Base-by-base conservation (phyloP, 2,113 vertebrate species). In the Cavia porcellus region DNA sequence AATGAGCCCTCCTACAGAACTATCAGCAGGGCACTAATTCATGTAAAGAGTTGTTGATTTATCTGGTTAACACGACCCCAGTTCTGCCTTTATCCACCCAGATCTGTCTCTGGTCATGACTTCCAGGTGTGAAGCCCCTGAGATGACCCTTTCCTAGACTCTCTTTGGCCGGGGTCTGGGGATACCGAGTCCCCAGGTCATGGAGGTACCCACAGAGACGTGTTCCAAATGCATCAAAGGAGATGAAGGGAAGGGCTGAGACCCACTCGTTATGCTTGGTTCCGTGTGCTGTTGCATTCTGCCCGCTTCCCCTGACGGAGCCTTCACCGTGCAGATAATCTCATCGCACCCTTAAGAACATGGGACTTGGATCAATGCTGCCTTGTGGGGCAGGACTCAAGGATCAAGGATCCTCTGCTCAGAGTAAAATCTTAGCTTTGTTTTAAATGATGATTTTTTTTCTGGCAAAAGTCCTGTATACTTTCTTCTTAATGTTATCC, bases 291-390 rank as follows among this genome's bases (percentile, higher is more conserved):
- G 7, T 79, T 84, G 81, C 52, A 45, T 68, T 57, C 61, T 61
- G 32, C 94, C 32, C 68, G 72, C 92, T 79, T 82, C 86, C 82
- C 91, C 62, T 62, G 55, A 88, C 45, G 81, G 30, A 90, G 80
- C 24, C 75, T 86, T 96, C 47, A 47, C 93, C 81, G 68, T 80
- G 91, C 86, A 93, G 96, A 95, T 93, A 79, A 93, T 95, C 94
- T 85, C 70, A 89, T 35, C 52, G 94, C 90, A 42, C 93, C 90
- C 89, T 12, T 8, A 11, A 55, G 82, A 55, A 80, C 94, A 86
- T 72, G 66, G 83, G 94, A 45, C 92, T 92, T 64, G 91, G 55
- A 57, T 57, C 17, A 57, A 57, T 11, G 55, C 17, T 55, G 32
- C 50, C 92, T 94, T 64, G 90, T 22, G 12, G 5, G 87, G 82